phyloP scores from a whole-genome alignment of 2,113 vertebrate genomes.

The Dipodomys merriami region DNA sequence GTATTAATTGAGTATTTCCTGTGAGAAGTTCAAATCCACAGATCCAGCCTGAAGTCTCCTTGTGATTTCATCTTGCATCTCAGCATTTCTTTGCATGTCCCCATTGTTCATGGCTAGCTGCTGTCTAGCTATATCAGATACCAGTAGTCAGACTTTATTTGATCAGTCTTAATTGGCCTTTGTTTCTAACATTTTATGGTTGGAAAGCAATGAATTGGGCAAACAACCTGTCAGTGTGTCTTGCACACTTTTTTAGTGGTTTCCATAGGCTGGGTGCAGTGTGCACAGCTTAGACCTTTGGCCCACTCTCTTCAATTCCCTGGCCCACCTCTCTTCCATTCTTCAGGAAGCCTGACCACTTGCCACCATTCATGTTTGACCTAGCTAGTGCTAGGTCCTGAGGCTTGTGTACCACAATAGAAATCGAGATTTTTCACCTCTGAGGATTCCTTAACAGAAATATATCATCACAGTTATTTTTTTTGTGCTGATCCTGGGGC shows the following conservation, averaged over 20 bases:
- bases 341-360: background rate
- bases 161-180: background rate
- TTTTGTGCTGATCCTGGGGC: too few relatives aligned
- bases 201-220: background rate
- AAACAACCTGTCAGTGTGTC: background rate
- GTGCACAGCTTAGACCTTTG: fast-evolving
- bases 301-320: too few relatives aligned
- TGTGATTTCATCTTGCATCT: too few relatives aligned
- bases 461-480: background rate
- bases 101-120: too few relatives aligned
- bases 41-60: too few relatives aligned
- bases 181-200: background rate
- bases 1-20: too few relatives aligned
- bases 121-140: background rate
- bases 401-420: background rate
- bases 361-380: background rate
- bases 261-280: background rate
- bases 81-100: too few relatives aligned
- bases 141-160: background rate
- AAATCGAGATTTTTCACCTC: background rate
- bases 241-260: background rate
- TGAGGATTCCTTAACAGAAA: background rate
- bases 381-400: too few relatives aligned
- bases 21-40: too few relatives aligned
- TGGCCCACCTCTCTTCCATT: background rate